phyloP scores from a whole-genome alignment of 2,113 vertebrate genomes.

The Dendropsophus ebraccatus region DNA sequence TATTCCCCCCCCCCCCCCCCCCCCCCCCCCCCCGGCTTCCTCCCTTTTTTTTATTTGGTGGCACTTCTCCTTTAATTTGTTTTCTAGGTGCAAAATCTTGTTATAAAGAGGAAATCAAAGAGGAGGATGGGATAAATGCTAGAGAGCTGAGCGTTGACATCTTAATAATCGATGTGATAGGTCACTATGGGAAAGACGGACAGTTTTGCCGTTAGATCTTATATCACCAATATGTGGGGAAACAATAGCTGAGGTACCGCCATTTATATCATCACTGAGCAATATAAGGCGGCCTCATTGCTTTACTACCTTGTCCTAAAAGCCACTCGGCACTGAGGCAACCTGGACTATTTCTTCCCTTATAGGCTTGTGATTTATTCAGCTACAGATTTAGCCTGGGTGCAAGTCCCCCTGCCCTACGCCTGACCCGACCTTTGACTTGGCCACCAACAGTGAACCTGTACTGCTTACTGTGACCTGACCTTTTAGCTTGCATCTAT shows the following conservation, averaged over 20 bases:
- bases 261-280: not conserved
- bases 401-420: not conserved
- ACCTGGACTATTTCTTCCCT: not conserved
- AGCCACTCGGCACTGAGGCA: not conserved
- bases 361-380: not conserved
- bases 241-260: too few species aligned
- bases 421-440: conserved; percentile 6
- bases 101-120: not conserved
- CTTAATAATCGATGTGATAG: too few species aligned
- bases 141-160: too few species aligned
- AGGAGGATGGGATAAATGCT: too few species aligned
- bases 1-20: too few species aligned
- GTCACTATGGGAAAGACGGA: too few species aligned
- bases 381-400: not conserved
- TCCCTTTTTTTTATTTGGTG: not conserved
- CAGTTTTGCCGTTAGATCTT: too few species aligned
- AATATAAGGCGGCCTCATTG: not conserved
- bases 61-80: not conserved
- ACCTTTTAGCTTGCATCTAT: not conserved
- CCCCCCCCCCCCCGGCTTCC: not conserved
- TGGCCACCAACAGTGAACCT: not conserved
- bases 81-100: not conserved
- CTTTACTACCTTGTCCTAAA: not conserved
- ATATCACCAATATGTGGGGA: too few species aligned
- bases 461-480: not conserved